Base-by-base conservation (phyloP, 1,140 invertebrate species). In the Eueides isabella region DNA sequence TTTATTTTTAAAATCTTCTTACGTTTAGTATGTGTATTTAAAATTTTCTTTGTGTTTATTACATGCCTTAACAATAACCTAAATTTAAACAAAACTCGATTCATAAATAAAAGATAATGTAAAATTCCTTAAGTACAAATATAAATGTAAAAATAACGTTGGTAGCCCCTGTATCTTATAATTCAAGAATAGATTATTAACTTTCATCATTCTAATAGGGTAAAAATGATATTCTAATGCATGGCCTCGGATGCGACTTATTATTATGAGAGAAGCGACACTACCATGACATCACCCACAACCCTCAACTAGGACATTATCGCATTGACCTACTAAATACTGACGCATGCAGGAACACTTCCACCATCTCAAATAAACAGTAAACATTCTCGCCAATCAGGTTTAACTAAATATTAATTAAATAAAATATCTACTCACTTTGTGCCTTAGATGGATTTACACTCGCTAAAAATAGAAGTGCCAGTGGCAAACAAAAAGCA, bases 401-500 rank as follows among this genome's bases (percentile, higher is more conserved):
- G 68, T 48, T 63, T 19, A 28, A 67, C 16, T 11, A 66, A 66
- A 72, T 71, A 74, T 26, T 67, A 61, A 74, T 61, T 61, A 64
- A 30, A 71, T 19, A 12, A 41, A 69, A 61, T 29, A 66, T 61
- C 23, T 72, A 88, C 86, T 88, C 76, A 88, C 86, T 87, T 81
- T 87, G 84, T 72, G 81, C 82, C 76, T 82, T 76, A 69, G 83
- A 79, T 26, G 85, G 77, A 80, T 80, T 80, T 73, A 78, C 80
- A 78, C 63, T 81, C 61, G 84, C 83, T 87, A 88, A 83, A 86
- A 88, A 88, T 88, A 89, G 87, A 81, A 85, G 80, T 35, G 80
- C 83, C 75, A 88, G 29, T 72, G 83, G 74, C 77, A 81, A 71
- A 75, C 68, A 81, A 38, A 76, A 67, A 62, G 66, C 72, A 69